Evolutionary conservation across 2,888 invertebrate genomes (phyloP).

Genomic region (Acrocyrtus sp.): DNA sequence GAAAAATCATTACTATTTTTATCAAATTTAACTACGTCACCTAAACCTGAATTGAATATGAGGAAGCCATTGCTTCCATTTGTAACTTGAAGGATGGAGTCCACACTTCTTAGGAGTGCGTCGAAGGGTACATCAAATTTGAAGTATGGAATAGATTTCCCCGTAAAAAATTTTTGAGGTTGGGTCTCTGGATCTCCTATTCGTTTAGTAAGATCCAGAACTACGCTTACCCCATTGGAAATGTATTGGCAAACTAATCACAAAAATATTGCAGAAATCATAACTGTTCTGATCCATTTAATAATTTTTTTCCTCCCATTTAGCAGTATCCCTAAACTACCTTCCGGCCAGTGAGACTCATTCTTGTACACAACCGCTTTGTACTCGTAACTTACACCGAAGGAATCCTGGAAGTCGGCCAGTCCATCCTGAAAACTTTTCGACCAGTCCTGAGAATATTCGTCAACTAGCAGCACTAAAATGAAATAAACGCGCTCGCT

Average conservation of each 20-base stretch:
- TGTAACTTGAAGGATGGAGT: slow-evolving; percentile 55
- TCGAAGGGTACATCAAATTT: slow-evolving; percentile 59
- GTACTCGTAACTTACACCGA: slow-evolving; percentile 50
- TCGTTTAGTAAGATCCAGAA: slow-evolving; percentile 72
- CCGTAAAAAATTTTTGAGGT: slow-evolving; percentile 56
- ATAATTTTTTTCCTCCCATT: not conserved
- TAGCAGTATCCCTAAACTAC: slow-evolving; percentile 18
- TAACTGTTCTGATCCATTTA: too few relatives aligned
- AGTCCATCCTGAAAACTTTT: slow-evolving; percentile 53
- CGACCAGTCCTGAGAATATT: slow-evolving; percentile 47
- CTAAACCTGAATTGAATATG: slow-evolving; percentile 59
- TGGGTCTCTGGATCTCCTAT: slow-evolving; percentile 54
- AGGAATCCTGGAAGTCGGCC: slow-evolving; percentile 47
- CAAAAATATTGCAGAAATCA: slow-evolving; percentile 5
- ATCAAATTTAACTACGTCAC: slow-evolving; percentile 17
- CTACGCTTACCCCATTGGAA: slow-evolving; percentile 70
- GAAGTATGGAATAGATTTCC: slow-evolving; percentile 59
- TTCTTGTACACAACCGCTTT: slow-evolving; percentile 53
- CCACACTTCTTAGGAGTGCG: slow-evolving; percentile 55
- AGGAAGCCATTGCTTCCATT: slow-evolving; percentile 62
- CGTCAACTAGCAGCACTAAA: slow-evolving; percentile 55
- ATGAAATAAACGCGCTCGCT: not conserved
- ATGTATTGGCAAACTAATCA: slow-evolving; percentile 71
- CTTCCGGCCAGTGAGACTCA: slow-evolving; percentile 57
- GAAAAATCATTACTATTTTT: not conserved